Percentiles rank a stretch among this genome's conserved stretches.
Conservation (phyloP, 2,888 invertebrate genomes). For the Odontocolon sp. region DNA sequence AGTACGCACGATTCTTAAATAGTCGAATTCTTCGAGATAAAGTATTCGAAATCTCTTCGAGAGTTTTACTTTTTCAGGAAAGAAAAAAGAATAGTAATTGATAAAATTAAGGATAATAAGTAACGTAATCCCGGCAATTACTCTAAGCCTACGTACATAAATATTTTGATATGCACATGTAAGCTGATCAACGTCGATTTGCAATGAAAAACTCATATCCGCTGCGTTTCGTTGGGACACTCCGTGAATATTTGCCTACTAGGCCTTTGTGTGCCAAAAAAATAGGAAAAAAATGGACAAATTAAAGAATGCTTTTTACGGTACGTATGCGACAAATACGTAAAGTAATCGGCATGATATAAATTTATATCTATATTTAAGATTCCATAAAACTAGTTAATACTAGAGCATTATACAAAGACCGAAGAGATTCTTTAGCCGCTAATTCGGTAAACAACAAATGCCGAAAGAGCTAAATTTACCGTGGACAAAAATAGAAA, state of each 20-base stretch:
- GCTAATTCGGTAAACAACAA: slow-evolving; percentile 38
- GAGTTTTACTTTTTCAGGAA: neutral
- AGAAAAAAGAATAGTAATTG: neutral
- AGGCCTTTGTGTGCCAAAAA: slow-evolving; percentile 60
- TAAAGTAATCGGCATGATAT: slow-evolving; percentile 54
- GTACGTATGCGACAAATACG: slow-evolving; percentile 51
- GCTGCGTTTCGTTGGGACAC: slow-evolving; percentile 57
- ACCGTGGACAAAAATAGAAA: no score
- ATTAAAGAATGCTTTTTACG: slow-evolving; percentile 42
- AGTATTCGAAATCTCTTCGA: neutral
- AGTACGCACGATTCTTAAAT: neutral
- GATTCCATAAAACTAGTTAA: slow-evolving; percentile 65
- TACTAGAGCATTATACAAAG: slow-evolving; percentile 63
- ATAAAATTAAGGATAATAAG: no score
- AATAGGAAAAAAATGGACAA: slow-evolving; percentile 29
- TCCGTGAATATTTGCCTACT: slow-evolving; percentile 59
- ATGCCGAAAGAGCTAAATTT: slow-evolving; percentile 34
- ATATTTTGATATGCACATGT: slow-evolving; percentile 47
- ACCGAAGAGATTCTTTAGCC: slow-evolving; percentile 56
- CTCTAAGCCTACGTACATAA: slow-evolving; percentile 38
- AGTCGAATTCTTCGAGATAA: neutral
- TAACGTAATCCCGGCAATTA: slow-evolving; percentile 18
- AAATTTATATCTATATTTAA: slow-evolving; percentile 61
- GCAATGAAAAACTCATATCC: slow-evolving; percentile 56
- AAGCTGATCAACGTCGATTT: neutral